phyloP scores from a whole-genome alignment of 1,140 invertebrate species.

The Drosophila seguyi region DNA sequence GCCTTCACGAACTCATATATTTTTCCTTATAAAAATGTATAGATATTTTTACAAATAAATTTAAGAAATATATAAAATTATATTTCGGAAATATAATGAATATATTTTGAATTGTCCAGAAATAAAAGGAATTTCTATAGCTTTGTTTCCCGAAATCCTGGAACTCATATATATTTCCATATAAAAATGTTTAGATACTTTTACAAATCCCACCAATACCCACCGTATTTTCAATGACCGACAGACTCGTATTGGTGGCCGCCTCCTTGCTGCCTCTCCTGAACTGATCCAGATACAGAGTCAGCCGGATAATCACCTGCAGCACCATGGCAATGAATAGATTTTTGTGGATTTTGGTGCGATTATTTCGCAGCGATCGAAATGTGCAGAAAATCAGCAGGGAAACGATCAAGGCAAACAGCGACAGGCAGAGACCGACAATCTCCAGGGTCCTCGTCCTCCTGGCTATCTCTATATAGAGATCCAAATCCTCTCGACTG shows the following conservation, averaged over 20 bases:
- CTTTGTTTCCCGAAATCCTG: no score
- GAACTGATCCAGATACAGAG: constrained; percentile 94
- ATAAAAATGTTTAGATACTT: no score
- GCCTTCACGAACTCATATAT: no score
- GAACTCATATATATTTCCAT: no score
- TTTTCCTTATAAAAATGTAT: no score
- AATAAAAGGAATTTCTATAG: no score
- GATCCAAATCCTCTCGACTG: constrained; percentile 74
- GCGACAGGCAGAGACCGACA: constrained; percentile 92
- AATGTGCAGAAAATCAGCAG: constrained; percentile 93
- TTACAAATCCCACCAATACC: constrained; percentile 69
- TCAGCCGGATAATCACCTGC: constrained; percentile 93
- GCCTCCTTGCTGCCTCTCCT: constrained; percentile 77
- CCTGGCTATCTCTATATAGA: constrained; percentile 88
- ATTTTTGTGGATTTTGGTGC: constrained; percentile 95
- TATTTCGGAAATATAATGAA: no score
- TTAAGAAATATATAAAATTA: background rate
- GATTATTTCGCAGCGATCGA: constrained; percentile 92
- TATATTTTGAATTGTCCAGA: no score
- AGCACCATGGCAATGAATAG: constrained; percentile 94
- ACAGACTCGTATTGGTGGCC: constrained; percentile 66
- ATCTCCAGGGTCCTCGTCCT: constrained; percentile 92
- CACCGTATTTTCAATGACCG: constrained; percentile 92
- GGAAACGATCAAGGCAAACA: constrained; percentile 90
- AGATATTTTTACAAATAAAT: no score